Evolutionary conservation across 2,113 vertebrate species (phyloP).

Genomic region (Glaucomys volans): DNA sequence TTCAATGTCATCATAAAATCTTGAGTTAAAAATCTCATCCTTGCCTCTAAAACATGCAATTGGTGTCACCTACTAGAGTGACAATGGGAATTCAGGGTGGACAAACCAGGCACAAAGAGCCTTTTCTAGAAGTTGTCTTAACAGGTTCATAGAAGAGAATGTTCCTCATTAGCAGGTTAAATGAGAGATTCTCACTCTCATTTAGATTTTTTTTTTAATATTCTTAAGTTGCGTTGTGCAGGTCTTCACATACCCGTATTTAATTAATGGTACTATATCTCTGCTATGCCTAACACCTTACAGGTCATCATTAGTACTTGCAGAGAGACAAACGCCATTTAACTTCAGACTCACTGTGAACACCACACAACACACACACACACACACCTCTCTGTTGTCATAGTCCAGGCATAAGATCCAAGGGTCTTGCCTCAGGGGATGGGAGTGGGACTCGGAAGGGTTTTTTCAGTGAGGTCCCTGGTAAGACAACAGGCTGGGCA

Average conservation of each 20-base stretch:
- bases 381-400: not conserved
- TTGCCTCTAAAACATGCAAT: not conserved
- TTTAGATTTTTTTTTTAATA: not conserved
- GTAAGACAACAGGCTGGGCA: not conserved
- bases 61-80: not conserved
- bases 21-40: not conserved
- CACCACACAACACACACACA: not conserved
- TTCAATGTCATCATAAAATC: constrained; percentile 21
- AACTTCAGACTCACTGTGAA: not conserved
- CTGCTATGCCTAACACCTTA: not conserved
- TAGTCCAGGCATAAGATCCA: not conserved
- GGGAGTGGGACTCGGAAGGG: not conserved
- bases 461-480: not conserved
- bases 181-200: not conserved
- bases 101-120: not conserved
- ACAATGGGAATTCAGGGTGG: not conserved
- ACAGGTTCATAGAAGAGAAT: not conserved
- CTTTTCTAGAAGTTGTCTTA: not conserved
- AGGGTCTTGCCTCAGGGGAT: not conserved
- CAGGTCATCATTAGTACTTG: not conserved
- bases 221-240: constrained; percentile 13
- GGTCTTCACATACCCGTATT: constrained; percentile 1
- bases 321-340: not conserved
- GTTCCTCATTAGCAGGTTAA: not conserved
- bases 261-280: not conserved